Base-by-base conservation (phyloP, 2,113 vertebrate genomes). In the Erythrocebus patas region DNA sequence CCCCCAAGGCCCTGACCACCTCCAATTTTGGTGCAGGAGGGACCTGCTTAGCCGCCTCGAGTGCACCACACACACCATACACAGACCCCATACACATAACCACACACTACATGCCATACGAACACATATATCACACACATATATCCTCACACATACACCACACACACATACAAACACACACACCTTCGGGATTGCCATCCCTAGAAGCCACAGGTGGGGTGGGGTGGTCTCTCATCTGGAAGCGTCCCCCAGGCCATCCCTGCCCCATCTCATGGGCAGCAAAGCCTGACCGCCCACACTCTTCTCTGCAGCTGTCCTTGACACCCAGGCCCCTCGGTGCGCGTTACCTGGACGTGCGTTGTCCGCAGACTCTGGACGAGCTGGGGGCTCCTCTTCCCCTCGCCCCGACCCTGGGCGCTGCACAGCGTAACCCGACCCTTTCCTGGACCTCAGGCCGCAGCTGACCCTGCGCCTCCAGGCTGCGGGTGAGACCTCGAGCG, bases 331-430 rank as follows among this genome's bases (percentile, higher is more conserved):
- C 72, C 45, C 35, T 17, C 55, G 76, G 45, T 12, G 45, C 43
- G 40, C 43, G 32, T 72, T 75, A 94, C 93, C 92, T 91, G 92
- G 64, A 70, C 61, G 59, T 35, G 93, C 75, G 68, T 75, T 30
- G 94, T 73, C 43, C 32, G 75, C 73, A n/a, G 55, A 38, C 57
- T 48, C 6, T 3, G 87, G 43, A 57, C 45, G 35, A 52, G 38
- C 52, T 6, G 45, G 45, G 45, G 45, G 8, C 8, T 45, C 45
- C 45, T 45, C 45, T 45, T 45, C 45, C 45, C 45, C 8, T 45
- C 8, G 45, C 45, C 45, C 45, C 45, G 45, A 45, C 45, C 45
- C 45, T 50, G 13, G 83, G 30, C 27, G 32, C 35, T 7, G 12
- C 35, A 18, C 14, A 10, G 76, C 57, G 11, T 20, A 8, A 79